Base-by-base conservation (phyloP, 2,113 vertebrate species). In the Rousettus leschenaultii region DNA sequence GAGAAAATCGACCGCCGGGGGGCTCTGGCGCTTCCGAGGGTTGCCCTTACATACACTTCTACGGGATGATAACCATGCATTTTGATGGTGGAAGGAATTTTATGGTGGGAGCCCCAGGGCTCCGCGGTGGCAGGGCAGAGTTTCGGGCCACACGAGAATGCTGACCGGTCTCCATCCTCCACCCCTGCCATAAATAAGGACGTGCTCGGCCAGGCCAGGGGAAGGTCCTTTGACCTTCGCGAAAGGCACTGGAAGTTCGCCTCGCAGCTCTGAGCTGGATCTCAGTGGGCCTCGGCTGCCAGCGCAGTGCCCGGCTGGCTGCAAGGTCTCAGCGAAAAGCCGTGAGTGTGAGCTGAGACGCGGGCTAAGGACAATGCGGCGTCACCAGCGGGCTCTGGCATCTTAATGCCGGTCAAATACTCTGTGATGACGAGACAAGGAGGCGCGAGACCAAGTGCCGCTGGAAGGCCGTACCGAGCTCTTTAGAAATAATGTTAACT, bases 281-380 rank as follows among this genome's bases (percentile, higher is more conserved):
- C 70, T 38, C 70, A 2, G 3, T 0, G 33, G 33, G 2, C 35
- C 45, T 74, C 30, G 13, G 16, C 35, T 61, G 53, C 63, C 35
- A 2, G 16, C 0, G 0, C 30, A 2, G 71, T 0, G n/a, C 22
- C 33, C 6, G 33, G 59, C 48, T 0, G 0, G 14, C n/a, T 13
- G 15, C 57, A 38, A 7, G 24, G 24, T 13, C 71, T 73, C n/a
- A 55, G n/a, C 0, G 2, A 55, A 33, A 16, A 28, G 15, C 12
- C 0, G 0, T 2, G 24, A 48, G 15, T 6, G 16, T 26, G 1
- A 57, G 63, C 9, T 9, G 22, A 40, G 53, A 61, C 21, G 14
- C 3, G 45, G 18, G 71, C 5, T n/a, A 10, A 18, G 70, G n/a
- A n/a, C 5, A 7, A 33, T 0, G 2, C 2, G 15, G 61, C 7